These are phyloP conservation scores for Protomyctophum bolini DNA, from an alignment of 2,113 vertebrate genomes.

Conservation along the genomic window DNA sequence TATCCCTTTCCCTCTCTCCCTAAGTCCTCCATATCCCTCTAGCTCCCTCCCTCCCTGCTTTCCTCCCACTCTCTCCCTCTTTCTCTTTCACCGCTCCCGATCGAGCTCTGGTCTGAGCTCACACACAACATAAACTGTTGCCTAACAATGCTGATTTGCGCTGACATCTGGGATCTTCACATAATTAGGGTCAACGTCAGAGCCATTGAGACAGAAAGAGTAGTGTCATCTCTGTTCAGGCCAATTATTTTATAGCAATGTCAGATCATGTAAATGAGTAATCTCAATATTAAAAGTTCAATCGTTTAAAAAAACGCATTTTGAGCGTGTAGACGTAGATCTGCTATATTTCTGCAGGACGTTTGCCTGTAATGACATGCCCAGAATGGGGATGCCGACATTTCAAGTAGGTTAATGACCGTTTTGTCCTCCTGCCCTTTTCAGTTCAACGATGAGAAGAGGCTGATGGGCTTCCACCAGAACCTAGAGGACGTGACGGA, in stretches of 20 bases:
- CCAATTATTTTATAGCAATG: too few species aligned
- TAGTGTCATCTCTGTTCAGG: too few species aligned
- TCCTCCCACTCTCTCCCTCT: background rate
- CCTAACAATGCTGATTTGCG: too few species aligned
- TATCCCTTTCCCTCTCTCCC: background rate
- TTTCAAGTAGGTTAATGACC: background rate
- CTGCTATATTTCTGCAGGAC: background rate
- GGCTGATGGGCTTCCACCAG: slow-evolving; percentile 95
- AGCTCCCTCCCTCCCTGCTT: background rate
- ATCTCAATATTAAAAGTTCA: too few species aligned
- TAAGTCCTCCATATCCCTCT: too few species aligned
- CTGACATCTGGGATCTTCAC: too few species aligned
- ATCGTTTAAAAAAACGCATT: too few species aligned
- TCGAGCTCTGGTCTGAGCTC: background rate
- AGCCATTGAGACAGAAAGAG: too few species aligned
- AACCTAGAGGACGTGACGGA: slow-evolving; percentile 96
- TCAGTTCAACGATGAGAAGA: slow-evolving; percentile 96
- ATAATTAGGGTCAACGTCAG: too few species aligned
- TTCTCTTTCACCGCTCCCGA: background rate
- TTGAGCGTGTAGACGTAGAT: too few species aligned
- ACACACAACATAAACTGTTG: too few species aligned
- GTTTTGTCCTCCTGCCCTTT: background rate
- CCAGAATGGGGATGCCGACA: background rate
- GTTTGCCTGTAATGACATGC: background rate
- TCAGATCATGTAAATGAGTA: too few species aligned